Evolutionary conservation across 2,797 vertebrate species (phyloP).

Genomic region (Hipposideros larvatus): DNA sequence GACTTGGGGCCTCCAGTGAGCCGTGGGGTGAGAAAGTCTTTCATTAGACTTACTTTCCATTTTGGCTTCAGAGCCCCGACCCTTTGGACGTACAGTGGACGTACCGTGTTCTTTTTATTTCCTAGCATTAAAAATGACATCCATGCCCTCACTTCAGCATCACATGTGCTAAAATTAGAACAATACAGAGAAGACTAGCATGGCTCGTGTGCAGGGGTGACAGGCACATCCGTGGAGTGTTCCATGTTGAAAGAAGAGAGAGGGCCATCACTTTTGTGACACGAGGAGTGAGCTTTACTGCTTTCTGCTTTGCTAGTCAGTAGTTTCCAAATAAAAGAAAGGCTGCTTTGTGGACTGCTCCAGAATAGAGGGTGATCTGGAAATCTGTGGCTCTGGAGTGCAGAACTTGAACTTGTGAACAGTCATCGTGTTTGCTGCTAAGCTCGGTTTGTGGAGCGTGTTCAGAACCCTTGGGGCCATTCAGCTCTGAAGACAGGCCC

Average conservation of each 20-base stretch:
- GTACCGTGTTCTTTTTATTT: not conserved
- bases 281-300: not conserved
- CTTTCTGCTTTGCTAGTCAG: not conserved
- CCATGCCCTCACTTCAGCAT: not conserved
- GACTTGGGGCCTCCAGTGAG: not conserved
- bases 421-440: not conserved
- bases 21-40: not conserved
- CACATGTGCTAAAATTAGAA: fast-evolving
- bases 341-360: not conserved
- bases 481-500: not conserved
- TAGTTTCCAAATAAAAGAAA: not conserved
- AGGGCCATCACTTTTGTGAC: not conserved
- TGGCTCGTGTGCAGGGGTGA: not conserved
- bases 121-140: not conserved
- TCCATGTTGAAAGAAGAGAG: not conserved
- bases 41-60: not conserved
- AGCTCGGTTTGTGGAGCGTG: not conserved
- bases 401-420: not conserved
- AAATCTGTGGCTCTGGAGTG: not conserved
- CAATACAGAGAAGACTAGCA: not conserved
- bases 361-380: not conserved
- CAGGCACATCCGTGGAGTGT: not conserved
- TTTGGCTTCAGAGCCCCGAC: not conserved
- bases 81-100: not conserved
- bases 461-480: not conserved